Conservation (phyloP, 2,888 invertebrate species). For the Saturnia japonica region DNA sequence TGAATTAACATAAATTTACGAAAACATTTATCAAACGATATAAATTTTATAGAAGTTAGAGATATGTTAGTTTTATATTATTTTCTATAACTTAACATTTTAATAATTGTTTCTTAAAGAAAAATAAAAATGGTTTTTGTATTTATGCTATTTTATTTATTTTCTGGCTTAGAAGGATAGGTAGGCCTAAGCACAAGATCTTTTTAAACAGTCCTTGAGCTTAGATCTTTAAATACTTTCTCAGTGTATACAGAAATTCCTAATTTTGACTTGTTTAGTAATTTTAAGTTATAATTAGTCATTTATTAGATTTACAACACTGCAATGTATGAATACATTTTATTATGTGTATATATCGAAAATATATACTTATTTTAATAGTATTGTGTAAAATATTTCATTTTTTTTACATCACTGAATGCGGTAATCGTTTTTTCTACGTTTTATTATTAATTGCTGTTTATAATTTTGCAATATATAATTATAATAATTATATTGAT, state of each 20-base stretch:
- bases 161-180: neutral
- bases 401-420: neutral
- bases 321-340: too few relatives aligned
- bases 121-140: neutral
- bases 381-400: neutral
- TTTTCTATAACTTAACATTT: too few relatives aligned
- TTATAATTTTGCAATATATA: neutral
- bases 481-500: neutral
- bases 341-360: neutral
- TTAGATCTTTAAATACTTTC: neutral
- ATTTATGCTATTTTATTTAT: neutral
- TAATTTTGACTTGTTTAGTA: too few relatives aligned
- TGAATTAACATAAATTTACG: neutral
- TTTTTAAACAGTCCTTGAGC: neutral
- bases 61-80: neutral
- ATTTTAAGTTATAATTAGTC: too few relatives aligned
- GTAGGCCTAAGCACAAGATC: too few relatives aligned
- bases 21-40: neutral
- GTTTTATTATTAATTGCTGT: neutral
- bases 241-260: too few relatives aligned
- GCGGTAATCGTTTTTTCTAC: neutral
- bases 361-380: neutral
- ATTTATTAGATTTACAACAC: too few relatives aligned
- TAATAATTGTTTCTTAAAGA: neutral
- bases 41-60: neutral